These are phyloP conservation scores for Ammodramus savannarum DNA, from an alignment of 2,113 vertebrate genomes.

Conservation along the genomic window DNA sequence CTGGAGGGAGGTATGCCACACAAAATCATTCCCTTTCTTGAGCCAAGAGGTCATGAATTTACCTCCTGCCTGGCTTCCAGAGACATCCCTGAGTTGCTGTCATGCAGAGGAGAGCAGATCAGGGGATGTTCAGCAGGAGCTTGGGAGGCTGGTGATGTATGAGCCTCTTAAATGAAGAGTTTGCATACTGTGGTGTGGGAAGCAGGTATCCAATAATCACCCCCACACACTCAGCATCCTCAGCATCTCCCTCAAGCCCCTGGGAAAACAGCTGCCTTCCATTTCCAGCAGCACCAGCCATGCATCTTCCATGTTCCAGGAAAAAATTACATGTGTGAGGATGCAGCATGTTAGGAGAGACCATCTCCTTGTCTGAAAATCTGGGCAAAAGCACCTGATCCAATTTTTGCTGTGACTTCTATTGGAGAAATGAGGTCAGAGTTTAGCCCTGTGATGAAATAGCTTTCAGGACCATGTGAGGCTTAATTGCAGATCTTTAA, in stretches of 20 bases:
- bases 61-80: not conserved
- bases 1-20: not conserved
- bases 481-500: not conserved
- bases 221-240: not conserved
- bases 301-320: not conserved
- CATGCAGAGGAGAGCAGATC: not conserved
- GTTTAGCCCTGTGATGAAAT: not conserved
- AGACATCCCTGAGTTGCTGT: not conserved
- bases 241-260: not conserved
- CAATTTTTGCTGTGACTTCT: not conserved
- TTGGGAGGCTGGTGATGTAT: not conserved
- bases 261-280: not conserved
- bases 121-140: not conserved
- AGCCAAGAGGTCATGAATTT: not conserved
- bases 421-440: not conserved
- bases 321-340: not conserved
- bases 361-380: not conserved
- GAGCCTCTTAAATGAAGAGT: not conserved
- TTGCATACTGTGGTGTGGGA: not conserved
- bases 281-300: not conserved
- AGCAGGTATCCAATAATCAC: not conserved
- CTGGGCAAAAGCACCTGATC: not conserved
- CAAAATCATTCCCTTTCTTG: not conserved
- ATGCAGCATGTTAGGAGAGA: fast-evolving
- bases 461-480: not conserved